Evolutionary conservation across 2,797 vertebrate species (phyloP), one percentile per base, ranked within the genome.

Genomic region (Balearica regulorum): DNA sequence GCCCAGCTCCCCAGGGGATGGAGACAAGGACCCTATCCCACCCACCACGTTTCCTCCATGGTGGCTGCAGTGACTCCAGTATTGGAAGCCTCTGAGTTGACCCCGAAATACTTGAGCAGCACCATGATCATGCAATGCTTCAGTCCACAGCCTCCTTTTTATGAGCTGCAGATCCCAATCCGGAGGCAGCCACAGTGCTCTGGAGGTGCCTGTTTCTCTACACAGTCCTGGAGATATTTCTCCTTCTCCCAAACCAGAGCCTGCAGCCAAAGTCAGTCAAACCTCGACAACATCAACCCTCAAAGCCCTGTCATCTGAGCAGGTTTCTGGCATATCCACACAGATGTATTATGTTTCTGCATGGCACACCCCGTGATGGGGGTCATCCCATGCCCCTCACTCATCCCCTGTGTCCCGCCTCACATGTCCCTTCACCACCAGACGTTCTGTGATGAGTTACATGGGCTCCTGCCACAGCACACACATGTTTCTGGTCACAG

Each of bases 341-440:
- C 7, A 15, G 21, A 33, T 2, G 10, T 26, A 26, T 0, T 35
- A 22, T 10, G n/a, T 69, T 89, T 69, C 73, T 76, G 24, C 35
- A 14, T 4, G n/a, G 17, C 10, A 10, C 6, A 85, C 37, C 16
- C 49, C 39, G 55, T 62, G 20, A 37, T 0, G 0, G 7, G 5
- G 18, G 16, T 55, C 66, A 76, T 43, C 28, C 29, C 3, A 0
- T 33, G 17, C 14, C 19, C 11, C 21, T 57, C 54, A n/a, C 37
- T 68, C 21, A 33, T 39, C 18, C 9, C 18, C 12, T 24, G 11
- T 46, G 25, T 28, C 16, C 29, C 12, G 4, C 26, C 13, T 77
- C 33, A 51, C 39, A 12, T 26, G 39, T 54, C 31, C 8, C 35
- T 81, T 90, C 46, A 61, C 41, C 71, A 22, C 28, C 31, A 53